A percentile compares a stretch with the other conserved stretches of the same genome.
Evolutionary conservation across 2,888 invertebrate species (phyloP).

Genomic region (Notocelia uddmanniana): DNA sequence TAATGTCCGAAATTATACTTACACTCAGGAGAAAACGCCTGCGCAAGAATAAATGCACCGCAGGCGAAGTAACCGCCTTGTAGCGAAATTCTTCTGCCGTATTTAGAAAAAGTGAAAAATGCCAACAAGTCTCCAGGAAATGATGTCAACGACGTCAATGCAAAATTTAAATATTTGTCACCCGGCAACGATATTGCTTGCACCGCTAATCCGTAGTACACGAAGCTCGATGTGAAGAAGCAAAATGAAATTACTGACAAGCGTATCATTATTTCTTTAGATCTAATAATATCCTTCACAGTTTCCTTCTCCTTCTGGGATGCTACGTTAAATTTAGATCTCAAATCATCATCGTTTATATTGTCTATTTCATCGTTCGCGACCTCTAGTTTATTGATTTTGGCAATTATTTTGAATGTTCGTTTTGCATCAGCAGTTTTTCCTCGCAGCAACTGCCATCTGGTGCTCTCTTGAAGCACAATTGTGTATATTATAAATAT

Average conservation of each 20-base stretch:
- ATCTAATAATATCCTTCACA: constrained; percentile 65
- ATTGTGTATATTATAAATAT: constrained; percentile 63
- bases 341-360: constrained; percentile 63
- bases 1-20: constrained; percentile 50
- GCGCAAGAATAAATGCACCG: constrained; percentile 66
- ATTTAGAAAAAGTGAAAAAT: constrained; percentile 65
- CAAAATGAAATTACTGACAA: constrained; percentile 67
- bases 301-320: constrained; percentile 67
- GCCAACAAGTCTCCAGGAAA: constrained; percentile 74
- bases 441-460: constrained; percentile 74
- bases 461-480: constrained; percentile 67
- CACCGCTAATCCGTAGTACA: constrained; percentile 70
- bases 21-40: constrained; percentile 67
- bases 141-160: constrained; percentile 66
- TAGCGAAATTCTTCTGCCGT: constrained; percentile 68
- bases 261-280: constrained; percentile 70
- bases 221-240: constrained; percentile 72
- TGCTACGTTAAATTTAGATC: constrained; percentile 63
- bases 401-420: constrained; percentile 62
- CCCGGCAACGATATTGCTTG: constrained; percentile 72
- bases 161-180: constrained; percentile 73
- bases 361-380: constrained; percentile 63
- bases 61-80: constrained; percentile 66
- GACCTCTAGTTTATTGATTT: constrained; percentile 65
- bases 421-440: constrained; percentile 64